Evolutionary conservation across 35 echinoderm and acorn worm species (phyloP).

Genomic region (Eucidaris tribuloides): DNA sequence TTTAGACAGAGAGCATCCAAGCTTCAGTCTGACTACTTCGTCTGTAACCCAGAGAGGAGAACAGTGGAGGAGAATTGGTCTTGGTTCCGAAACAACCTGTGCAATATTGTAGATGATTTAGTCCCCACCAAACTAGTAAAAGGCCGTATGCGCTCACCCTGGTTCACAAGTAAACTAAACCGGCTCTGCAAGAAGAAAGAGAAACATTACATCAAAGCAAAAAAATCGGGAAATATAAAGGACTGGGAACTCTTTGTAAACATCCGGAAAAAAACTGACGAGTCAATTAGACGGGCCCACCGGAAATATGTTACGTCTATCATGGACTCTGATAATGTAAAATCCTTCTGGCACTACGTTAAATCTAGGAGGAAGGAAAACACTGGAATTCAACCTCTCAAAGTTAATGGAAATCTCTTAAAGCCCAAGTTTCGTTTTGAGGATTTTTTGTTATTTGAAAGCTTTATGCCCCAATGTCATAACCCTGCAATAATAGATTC

Average conservation of each 20-base stretch:
- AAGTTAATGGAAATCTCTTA: neutral
- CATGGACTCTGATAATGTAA: neutral
- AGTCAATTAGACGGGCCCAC: neutral
- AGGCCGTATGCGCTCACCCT: neutral
- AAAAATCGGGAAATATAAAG: neutral
- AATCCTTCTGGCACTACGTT: conserved; percentile 31
- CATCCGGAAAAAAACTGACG: neutral
- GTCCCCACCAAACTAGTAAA: neutral
- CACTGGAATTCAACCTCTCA: neutral
- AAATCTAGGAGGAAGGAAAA: conserved; percentile 10
- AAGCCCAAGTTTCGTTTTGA: too few relatives aligned
- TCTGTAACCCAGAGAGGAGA: neutral
- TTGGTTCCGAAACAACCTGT: neutral
- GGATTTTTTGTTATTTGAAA: too few relatives aligned
- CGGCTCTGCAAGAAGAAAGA: neutral
- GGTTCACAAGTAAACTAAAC: neutral
- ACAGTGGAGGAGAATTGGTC: neutral
- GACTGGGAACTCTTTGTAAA: neutral
- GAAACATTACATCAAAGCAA: neutral
- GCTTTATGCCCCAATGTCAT: too few relatives aligned
- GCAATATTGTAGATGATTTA: neutral
- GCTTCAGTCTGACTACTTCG: neutral
- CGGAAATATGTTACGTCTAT: neutral
- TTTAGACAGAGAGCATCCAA: neutral
- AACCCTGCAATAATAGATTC: too few relatives aligned